phyloP scores from a whole-genome alignment of 2,797 vertebrate species.

The Catamblyrhynchus diadema region DNA sequence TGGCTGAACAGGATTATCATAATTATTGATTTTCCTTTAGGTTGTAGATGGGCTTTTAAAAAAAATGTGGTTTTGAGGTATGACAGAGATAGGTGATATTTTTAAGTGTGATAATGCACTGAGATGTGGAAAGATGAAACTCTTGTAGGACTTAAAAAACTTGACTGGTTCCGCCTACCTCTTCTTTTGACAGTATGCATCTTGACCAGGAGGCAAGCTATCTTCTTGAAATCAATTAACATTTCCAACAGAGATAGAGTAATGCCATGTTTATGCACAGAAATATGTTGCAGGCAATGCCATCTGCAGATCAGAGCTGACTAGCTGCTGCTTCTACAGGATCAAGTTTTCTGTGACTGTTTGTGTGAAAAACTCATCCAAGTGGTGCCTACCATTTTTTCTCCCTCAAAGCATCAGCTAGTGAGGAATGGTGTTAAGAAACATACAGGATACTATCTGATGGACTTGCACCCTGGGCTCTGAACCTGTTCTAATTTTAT shows the following conservation, averaged over 20 bases:
- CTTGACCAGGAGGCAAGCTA: constrained; percentile 45
- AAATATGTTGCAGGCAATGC: constrained; percentile 45
- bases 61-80: neutral
- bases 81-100: neutral
- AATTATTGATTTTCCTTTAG: neutral
- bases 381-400: neutral
- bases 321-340: neutral
- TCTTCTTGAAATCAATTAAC: constrained; percentile 57
- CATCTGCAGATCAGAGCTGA: constrained; percentile 52
- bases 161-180: neutral
- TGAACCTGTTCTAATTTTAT: neutral
- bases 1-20: neutral
- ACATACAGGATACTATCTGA: neutral
- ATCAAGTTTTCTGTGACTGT: neutral
- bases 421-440: neutral
- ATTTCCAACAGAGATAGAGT: constrained; percentile 47
- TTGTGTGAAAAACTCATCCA: neutral
- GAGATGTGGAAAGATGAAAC: neutral
- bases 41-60: neutral
- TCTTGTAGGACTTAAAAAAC: neutral
- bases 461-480: neutral
- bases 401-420: neutral
- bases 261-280: constrained; percentile 45
- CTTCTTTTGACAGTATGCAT: neutral
- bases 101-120: neutral